Conservation (phyloP, 2,113 vertebrate genomes). For the Aegotheles bennettii region DNA sequence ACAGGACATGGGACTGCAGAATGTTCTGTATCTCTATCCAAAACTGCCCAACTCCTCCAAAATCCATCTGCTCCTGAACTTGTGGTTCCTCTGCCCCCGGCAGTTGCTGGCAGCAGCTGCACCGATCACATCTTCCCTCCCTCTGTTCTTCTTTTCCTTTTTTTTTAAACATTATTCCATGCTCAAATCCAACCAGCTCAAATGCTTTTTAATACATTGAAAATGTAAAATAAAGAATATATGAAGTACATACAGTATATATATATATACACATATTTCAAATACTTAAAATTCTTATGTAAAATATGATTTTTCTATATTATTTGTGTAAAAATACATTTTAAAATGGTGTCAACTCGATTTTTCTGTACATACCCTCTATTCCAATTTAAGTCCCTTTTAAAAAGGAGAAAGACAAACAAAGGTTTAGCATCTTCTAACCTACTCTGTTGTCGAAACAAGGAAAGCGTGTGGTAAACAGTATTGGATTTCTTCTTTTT, state of each 20-base stretch:
- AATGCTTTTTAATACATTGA: constrained; percentile 78
- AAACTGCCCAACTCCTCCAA: background rate
- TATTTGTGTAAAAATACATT: constrained; percentile 84
- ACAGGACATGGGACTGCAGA: background rate
- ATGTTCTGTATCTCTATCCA: background rate
- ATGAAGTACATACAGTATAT: constrained; percentile 80
- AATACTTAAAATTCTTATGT: constrained; percentile 81
- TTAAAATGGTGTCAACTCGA: constrained; percentile 72
- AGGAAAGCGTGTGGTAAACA: constrained; percentile 53
- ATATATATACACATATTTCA: constrained; percentile 73
- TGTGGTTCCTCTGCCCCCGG: background rate
- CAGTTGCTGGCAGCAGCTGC: background rate
- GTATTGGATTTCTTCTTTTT: constrained; percentile 35
- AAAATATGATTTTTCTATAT: constrained; percentile 80
- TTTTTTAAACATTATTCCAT: background rate
- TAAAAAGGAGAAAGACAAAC: constrained; percentile 72
- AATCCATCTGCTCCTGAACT: background rate
- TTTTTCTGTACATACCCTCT: constrained; percentile 78
- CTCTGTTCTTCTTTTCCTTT: background rate
- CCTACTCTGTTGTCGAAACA: constrained; percentile 33
- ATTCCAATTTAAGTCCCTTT: constrained; percentile 77
- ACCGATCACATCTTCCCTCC: background rate
- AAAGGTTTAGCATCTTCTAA: constrained; percentile 64
- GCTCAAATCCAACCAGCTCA: constrained; percentile 65
- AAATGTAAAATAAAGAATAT: constrained; percentile 84